phyloP scores from a whole-genome alignment of 2,797 vertebrate species.

The Chloroceryle inda region DNA sequence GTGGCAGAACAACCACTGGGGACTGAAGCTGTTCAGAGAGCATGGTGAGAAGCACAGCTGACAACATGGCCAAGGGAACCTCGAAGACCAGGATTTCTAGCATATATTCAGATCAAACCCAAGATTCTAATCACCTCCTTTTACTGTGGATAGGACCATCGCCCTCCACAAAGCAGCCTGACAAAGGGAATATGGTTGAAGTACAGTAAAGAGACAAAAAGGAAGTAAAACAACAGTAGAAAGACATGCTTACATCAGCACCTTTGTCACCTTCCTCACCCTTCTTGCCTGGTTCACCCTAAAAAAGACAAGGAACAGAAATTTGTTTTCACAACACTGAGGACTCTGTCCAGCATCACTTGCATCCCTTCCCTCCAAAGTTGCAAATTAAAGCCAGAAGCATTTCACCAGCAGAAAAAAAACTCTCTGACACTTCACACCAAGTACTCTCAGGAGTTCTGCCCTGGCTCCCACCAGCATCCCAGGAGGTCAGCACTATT shows the following conservation, averaged over 20 bases:
- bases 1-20: neutral
- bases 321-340: neutral
- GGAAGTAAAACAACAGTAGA: neutral
- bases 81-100: neutral
- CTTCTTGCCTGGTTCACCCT: constrained; percentile 89
- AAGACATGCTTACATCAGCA: constrained; percentile 83
- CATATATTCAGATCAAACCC: neutral
- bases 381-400: neutral
- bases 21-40: neutral
- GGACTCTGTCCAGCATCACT: neutral
- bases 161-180: neutral
- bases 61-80: neutral
- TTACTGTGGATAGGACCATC: neutral
- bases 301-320: constrained; percentile 42
- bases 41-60: neutral
- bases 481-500: neutral
- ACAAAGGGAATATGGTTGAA: neutral
- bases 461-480: neutral
- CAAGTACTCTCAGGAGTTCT: neutral
- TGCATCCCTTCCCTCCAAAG: neutral
- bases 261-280: constrained; percentile 88
- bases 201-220: neutral
- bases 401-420: neutral
- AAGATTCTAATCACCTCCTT: neutral
- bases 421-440: neutral